Evolutionary conservation across 2,888 invertebrate species (phyloP), one percentile per base, ranked within the genome.

Genomic region (Ichneumoninae sp.): DNA sequence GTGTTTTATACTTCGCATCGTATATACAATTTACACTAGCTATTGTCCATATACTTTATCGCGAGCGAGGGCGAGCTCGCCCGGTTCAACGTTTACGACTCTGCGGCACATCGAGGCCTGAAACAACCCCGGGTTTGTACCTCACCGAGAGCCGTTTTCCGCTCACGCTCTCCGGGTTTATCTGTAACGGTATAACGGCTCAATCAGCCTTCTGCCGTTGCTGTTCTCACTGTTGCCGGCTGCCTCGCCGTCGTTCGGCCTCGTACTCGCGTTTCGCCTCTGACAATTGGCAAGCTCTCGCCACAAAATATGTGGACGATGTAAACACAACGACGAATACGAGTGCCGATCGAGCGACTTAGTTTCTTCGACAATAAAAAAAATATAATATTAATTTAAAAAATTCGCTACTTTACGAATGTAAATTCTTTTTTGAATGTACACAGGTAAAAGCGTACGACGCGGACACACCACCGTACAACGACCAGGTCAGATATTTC

Each of bases 381-480:
- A 0, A 40, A 10, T 40, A 40, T 40, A 40, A 40, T 10, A 10
- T 40, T 40, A 40, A 40, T 60, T 44, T 26, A 22, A 36, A 68
- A 52, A 52, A 40, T 8, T 33, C 30, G 22, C n/a, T 33, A 16
- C 16, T 40, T 36, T 26, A 70, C 57, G n/a, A 69, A 66, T 33
- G n/a, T 63, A 70, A 1, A 13, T 81, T 26, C 50, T 60, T 8
- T 54, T 69, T 78, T 3, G 5, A 30, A 33, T 78, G 65, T 65
- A 75, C 50, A 36, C 96, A 97, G 88, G 97, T 98, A 71, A 96
- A 96, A 88, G 98, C 98, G 36, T 97, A 96, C 94, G 98, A 98
- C 93, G 98, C 98, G 83, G 98, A 98, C 94, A 97, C 98, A 74
- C 97, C 97, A 83, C 97, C 98, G 22, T 97, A 98, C 94, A 98